Percentiles rank a stretch among this genome's conserved stretches.
phyloP scores from a whole-genome alignment of 2,888 invertebrate species.

The Orthosia gracilis region DNA sequence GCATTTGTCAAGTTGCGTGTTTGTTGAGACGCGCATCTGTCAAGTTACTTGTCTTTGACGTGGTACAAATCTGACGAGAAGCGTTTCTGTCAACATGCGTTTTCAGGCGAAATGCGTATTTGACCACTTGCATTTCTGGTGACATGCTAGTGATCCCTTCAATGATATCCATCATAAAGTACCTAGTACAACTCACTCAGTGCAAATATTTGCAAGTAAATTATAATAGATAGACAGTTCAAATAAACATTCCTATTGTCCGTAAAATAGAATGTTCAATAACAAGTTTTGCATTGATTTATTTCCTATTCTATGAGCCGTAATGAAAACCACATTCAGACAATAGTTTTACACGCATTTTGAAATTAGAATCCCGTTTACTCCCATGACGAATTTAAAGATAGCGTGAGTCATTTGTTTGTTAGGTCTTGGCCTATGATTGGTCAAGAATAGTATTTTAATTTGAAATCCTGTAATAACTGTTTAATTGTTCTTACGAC shows the following conservation, averaged over 20 bases:
- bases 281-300: constrained; percentile 41
- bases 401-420: constrained; percentile 27
- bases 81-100: too few species aligned
- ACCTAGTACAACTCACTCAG: neutral
- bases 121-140: too few species aligned
- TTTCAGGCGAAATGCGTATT: too few species aligned
- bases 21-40: too few species aligned
- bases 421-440: constrained; percentile 13
- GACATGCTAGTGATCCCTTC: neutral
- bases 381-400: constrained; percentile 50
- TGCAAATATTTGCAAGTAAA: constrained; percentile 1
- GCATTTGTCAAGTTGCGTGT: too few species aligned
- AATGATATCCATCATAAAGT: neutral
- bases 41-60: too few species aligned
- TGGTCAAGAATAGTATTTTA: constrained; percentile 7
- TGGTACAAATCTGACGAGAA: too few species aligned
- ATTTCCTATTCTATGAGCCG: constrained; percentile 28
- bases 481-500: constrained; percentile 31
- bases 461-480: constrained; percentile 24
- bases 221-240: neutral
- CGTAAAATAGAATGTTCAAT: constrained; percentile 28
- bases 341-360: constrained; percentile 30
- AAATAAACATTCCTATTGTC: constrained; percentile 29
- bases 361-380: constrained; percentile 40
- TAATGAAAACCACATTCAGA: constrained; percentile 30